phyloP scores from a whole-genome alignment of 2,888 invertebrate species.

The Morpho achilles region DNA sequence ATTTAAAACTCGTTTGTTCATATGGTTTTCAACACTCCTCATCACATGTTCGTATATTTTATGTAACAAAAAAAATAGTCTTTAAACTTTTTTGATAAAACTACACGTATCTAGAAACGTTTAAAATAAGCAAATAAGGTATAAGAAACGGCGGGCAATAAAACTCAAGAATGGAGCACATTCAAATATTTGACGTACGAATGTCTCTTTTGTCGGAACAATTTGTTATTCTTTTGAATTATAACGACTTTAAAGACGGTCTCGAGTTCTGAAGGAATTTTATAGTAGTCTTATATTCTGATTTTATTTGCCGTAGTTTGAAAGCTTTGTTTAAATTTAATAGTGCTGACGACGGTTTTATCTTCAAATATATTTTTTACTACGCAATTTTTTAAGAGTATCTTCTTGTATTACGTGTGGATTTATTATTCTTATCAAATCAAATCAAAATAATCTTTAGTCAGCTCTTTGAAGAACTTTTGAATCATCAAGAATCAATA shows the following conservation, averaged over 20 bases:
- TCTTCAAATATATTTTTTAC: conserved; percentile 4
- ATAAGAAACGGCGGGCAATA: background rate
- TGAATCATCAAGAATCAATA: too few species aligned
- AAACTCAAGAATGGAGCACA: conserved; percentile 7
- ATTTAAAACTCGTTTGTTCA: too few species aligned
- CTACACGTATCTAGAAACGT: background rate
- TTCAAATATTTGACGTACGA: conserved; percentile 23
- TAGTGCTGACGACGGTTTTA: conserved; percentile 11
- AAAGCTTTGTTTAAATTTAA: conserved; percentile 11
- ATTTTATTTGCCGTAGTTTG: conserved; percentile 6
- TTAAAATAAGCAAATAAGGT: conserved; percentile 1
- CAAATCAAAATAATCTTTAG: too few species aligned
- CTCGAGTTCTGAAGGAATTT: conserved; percentile 16
- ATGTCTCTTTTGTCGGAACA: conserved; percentile 17
- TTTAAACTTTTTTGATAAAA: background rate
- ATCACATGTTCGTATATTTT: background rate
- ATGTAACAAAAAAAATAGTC: background rate
- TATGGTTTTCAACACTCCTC: too few species aligned
- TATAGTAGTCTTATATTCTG: conserved; percentile 12
- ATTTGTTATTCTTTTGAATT: conserved; percentile 26
- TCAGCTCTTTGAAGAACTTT: too few species aligned
- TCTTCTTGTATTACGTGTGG: too few species aligned
- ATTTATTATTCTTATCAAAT: too few species aligned
- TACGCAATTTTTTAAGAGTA: background rate
- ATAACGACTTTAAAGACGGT: conserved; percentile 20